Evolutionary conservation across 2,888 invertebrate species (phyloP).

Genomic region (Stenodema calcarata): DNA sequence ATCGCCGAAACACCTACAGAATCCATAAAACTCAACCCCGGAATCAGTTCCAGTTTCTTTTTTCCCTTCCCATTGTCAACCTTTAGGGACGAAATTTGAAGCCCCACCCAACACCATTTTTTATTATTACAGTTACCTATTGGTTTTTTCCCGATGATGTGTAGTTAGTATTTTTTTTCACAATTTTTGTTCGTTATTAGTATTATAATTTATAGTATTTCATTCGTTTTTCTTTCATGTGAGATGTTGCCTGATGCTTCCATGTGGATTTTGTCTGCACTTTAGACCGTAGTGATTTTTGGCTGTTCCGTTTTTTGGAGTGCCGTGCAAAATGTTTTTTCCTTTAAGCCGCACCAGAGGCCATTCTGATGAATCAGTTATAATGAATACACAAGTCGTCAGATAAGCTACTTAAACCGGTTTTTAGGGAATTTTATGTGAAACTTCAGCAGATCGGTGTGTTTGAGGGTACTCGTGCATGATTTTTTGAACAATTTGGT

Average conservation of each 20-base stretch:
- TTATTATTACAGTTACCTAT: neutral
- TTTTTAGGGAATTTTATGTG: too few species aligned
- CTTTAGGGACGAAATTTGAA: neutral
- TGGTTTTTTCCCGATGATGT: constrained; percentile 18
- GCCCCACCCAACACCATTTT: constrained; percentile 31
- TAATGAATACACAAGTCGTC: too few species aligned
- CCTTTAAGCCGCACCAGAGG: too few species aligned
- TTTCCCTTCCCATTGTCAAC: neutral
- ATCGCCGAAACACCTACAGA: constrained; percentile 6
- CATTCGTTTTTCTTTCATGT: neutral
- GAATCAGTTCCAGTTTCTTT: neutral
- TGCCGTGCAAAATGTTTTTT: neutral
- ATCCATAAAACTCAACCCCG: neutral
- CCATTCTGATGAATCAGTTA: too few species aligned
- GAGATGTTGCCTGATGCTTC: constrained; percentile 27
- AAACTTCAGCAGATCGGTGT: too few species aligned
- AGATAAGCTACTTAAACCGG: too few species aligned
- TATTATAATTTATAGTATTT: too few species aligned
- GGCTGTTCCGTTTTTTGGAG: neutral
- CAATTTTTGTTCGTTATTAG: neutral
- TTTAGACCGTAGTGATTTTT: neutral
- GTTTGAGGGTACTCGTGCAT: too few species aligned
- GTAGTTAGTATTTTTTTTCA: constrained; percentile 20
- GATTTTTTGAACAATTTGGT: too few species aligned
- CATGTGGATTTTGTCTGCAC: constrained; percentile 16